phyloP scores from a whole-genome alignment of 2,888 invertebrate genomes.

The Eupithecia abbreviata region DNA sequence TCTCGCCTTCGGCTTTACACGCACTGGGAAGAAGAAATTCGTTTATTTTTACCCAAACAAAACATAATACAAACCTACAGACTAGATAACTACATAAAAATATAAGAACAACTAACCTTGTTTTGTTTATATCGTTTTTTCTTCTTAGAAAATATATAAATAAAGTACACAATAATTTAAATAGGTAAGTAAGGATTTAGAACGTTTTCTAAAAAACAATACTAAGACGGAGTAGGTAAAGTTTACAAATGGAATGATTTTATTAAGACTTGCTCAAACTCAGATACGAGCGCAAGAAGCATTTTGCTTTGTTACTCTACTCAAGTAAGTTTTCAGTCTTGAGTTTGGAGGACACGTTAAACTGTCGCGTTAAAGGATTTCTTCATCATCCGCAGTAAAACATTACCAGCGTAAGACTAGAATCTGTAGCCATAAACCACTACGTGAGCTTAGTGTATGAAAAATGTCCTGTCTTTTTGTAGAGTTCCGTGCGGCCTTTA shows the following conservation, averaged over 20 bases:
- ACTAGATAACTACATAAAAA: too few species aligned
- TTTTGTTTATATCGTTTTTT: too few species aligned
- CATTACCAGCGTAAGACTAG: neutral
- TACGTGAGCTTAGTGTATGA: conserved; percentile 13
- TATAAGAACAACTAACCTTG: too few species aligned
- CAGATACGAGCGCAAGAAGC: neutral
- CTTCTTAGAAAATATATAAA: too few species aligned
- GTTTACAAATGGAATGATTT: too few species aligned
- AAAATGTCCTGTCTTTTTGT: conserved; percentile 14
- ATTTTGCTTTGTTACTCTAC: neutral
- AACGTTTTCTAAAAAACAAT: too few species aligned
- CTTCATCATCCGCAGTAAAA: neutral
- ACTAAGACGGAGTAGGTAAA: too few species aligned
- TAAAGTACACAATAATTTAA: too few species aligned
- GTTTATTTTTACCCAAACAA: neutral
- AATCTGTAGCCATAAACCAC: conserved; percentile 17
- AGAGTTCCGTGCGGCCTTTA: neutral
- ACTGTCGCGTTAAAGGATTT: conserved; percentile 11
- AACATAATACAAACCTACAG: neutral
- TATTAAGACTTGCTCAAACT: too few species aligned
- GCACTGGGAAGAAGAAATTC: neutral
- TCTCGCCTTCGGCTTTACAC: neutral
- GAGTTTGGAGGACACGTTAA: conserved; percentile 4
- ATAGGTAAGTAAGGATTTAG: too few species aligned
- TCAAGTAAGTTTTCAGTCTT: neutral